phyloP scores from a whole-genome alignment of 2,888 invertebrate species.

The Melanophora roralis region DNA sequence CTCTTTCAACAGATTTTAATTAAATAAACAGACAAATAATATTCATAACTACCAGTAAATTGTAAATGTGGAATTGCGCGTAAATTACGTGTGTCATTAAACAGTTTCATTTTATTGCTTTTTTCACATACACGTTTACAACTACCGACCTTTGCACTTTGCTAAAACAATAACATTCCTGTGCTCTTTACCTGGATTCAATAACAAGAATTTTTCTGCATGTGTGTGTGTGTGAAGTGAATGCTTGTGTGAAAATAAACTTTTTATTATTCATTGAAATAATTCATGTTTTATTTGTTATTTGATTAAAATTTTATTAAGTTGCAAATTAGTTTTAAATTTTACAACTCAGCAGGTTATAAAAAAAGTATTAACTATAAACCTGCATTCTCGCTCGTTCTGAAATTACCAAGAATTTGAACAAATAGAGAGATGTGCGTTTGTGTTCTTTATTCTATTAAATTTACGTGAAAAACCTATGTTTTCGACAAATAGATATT shows the following conservation, averaged over 20 bases:
- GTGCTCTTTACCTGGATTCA: neutral
- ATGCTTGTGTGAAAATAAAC: neutral
- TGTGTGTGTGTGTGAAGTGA: neutral
- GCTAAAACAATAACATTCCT: neutral
- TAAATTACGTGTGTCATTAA: slow-evolving; percentile 26
- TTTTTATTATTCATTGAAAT: neutral
- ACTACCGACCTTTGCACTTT: neutral
- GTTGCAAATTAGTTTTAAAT: slow-evolving; percentile 48
- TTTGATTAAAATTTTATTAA: slow-evolving; percentile 50
- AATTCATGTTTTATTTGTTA: slow-evolving; percentile 2
- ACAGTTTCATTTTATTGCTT: neutral
- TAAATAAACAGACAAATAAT: slow-evolving; percentile 15
- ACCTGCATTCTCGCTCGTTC: too few species aligned
- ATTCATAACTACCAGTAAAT: slow-evolving; percentile 6
- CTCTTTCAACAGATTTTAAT: neutral
- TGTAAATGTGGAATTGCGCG: slow-evolving; percentile 2
- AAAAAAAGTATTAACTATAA: slow-evolving; percentile 9
- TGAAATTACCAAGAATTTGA: too few species aligned
- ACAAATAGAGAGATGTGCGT: too few species aligned
- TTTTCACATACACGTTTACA: neutral
- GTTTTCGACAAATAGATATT: too few species aligned
- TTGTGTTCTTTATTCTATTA: too few species aligned
- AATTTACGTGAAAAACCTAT: neutral
- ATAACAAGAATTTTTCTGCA: neutral
- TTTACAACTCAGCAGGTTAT: slow-evolving; percentile 2